phyloP scores from a whole-genome alignment of 2,113 vertebrate genomes.

The Crocuta crocuta region DNA sequence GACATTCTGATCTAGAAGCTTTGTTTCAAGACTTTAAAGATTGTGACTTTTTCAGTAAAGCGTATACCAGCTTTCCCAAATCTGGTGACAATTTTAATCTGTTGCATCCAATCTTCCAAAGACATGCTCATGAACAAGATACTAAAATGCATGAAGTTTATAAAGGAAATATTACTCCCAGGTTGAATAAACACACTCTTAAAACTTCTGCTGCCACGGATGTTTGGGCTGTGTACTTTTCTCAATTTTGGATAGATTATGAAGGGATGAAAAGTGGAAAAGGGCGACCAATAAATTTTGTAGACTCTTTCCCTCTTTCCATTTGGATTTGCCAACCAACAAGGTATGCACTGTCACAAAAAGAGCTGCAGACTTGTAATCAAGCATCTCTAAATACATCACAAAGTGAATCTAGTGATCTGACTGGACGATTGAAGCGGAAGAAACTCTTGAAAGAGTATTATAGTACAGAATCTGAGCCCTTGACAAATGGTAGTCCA shows the following conservation, averaged over 20 bases:
- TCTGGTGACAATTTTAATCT: conserved; percentile 89
- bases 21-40: conserved; percentile 96
- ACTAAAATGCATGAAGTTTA: conserved; percentile 96
- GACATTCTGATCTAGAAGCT: conserved; percentile 94
- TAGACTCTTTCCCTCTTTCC: conserved; percentile 97
- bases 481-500: conserved; percentile 86
- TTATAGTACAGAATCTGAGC: conserved; percentile 90
- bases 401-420: conserved; percentile 91
- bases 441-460: conserved; percentile 95
- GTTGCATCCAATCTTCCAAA: conserved; percentile 95
- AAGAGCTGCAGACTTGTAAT: conserved; percentile 82
- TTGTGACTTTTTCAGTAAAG: conserved; percentile 92
- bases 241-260: conserved; percentile 99
- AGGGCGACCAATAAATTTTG: conserved; percentile 94
- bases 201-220: conserved; percentile 94
- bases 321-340: conserved; percentile 96
- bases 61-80: conserved; percentile 89
- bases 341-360: conserved; percentile 90
- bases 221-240: conserved; percentile 96
- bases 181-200: conserved; percentile 90
- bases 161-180: conserved; percentile 91
- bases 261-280: conserved; percentile 94
- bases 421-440: conserved; percentile 91
- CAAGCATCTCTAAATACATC: conserved; percentile 83
- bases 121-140: conserved; percentile 97